Evolutionary conservation across 1,140 invertebrate genomes (phyloP).

Genomic region (Musca domestica): DNA sequence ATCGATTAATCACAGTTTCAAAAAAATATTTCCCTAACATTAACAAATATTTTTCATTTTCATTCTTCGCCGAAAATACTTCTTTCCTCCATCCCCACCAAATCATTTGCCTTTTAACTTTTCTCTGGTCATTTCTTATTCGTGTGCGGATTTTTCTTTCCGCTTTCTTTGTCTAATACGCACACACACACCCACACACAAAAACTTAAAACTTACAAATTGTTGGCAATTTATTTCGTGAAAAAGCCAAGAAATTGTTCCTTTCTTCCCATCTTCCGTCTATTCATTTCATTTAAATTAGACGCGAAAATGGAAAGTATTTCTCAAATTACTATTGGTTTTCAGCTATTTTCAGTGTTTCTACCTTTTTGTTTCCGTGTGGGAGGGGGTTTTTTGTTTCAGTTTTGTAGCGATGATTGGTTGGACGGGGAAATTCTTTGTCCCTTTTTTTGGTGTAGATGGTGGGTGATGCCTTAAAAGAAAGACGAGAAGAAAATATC

Average conservation of each 20-base stretch:
- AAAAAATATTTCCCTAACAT: no score
- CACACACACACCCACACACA: no score
- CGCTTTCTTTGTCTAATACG: constrained; percentile 9
- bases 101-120: not conserved
- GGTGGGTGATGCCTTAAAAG: no score
- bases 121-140: not conserved
- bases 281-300: not conserved
- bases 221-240: constrained; percentile 12
- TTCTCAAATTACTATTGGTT: constrained; percentile 16
- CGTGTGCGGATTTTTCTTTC: not conserved
- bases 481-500: constrained; percentile 39
- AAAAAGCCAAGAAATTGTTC: constrained; percentile 1
- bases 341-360: not conserved
- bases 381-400: not conserved
- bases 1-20: no score
- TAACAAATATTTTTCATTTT: no score
- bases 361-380: not conserved
- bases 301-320: constrained; percentile 5
- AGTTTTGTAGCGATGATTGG: not conserved
- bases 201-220: constrained; percentile 20
- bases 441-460: no score
- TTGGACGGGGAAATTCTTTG: not conserved
- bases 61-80: no score
- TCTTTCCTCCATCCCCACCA: no score
- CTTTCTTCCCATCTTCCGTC: not conserved